Percentiles rank a stretch among this genome's conserved stretches.
phyloP scores from a whole-genome alignment of 2,888 invertebrate genomes.

The Anorthoa munda region DNA sequence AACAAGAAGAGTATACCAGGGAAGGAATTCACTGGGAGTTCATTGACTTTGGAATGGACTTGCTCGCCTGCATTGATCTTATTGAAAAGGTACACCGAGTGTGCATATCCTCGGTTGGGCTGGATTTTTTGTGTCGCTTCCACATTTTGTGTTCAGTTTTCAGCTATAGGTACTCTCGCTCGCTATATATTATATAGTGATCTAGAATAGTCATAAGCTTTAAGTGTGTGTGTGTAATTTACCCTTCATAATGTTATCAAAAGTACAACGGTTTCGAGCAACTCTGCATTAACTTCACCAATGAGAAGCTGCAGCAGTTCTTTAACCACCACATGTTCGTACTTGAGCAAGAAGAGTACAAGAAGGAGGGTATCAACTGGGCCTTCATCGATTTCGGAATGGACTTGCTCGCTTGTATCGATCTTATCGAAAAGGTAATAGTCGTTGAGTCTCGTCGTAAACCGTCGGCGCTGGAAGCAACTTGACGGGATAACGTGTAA shows the following conservation, averaged over 20 bases:
- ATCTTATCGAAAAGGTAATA: constrained; percentile 98
- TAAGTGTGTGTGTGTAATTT: constrained; percentile 59
- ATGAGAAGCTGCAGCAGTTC: constrained; percentile 99
- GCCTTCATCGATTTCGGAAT: constrained; percentile 99
- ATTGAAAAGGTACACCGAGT: constrained; percentile 97
- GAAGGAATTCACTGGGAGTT: constrained; percentile 99
- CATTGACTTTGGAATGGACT: constrained; percentile 99
- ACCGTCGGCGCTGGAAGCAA: constrained; percentile 78
- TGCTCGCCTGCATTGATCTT: constrained; percentile 99
- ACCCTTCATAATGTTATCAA: constrained; percentile 79
- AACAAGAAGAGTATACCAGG: constrained; percentile 99
- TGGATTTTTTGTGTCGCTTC: constrained; percentile 43
- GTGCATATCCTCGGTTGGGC: constrained; percentile 77
- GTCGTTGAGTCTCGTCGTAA: constrained; percentile 67
- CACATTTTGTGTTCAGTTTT: constrained; percentile 70
- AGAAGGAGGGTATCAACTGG: constrained; percentile 98
- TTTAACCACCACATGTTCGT: constrained; percentile 99
- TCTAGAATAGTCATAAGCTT: constrained; percentile 67
- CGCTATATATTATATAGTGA: constrained; percentile 70
- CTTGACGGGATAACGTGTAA: constrained; percentile 68
- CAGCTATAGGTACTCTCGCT: constrained; percentile 72
- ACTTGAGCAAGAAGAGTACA: constrained; percentile 99
- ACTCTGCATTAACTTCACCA: constrained; percentile 99
- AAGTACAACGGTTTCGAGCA: constrained; percentile 99
- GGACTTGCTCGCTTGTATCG: constrained; percentile 98